Evolutionary conservation across 2,888 invertebrate genomes (phyloP).

Genomic region (Augochlorella aurata): DNA sequence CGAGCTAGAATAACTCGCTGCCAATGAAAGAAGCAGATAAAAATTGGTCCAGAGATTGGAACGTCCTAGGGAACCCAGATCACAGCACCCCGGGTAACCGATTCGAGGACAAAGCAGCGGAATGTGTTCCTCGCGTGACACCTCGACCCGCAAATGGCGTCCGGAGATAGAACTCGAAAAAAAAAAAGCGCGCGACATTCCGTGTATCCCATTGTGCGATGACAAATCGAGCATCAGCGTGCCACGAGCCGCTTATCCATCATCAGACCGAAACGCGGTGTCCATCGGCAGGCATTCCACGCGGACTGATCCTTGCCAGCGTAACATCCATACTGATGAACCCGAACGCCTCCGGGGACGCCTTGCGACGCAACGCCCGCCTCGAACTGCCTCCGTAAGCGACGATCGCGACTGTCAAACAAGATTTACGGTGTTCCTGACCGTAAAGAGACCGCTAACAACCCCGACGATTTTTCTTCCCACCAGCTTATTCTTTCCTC

Average conservation of each 20-base stretch:
- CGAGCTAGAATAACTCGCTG: too few species aligned
- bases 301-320: conserved; percentile 43
- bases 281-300: conserved; percentile 46
- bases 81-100: not conserved
- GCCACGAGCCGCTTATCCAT: conserved; percentile 70
- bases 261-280: conserved; percentile 63
- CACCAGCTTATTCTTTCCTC: not conserved
- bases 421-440: conserved; percentile 48
- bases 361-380: conserved; percentile 39
- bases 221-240: conserved; percentile 74
- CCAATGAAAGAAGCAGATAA: not conserved
- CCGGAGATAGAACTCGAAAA: conserved; percentile 37
- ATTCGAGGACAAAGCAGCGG: conserved; percentile 35
- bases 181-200: conserved; percentile 40
- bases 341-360: conserved; percentile 38
- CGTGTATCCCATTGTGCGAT: conserved; percentile 68
- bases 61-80: not conserved
- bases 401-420: conserved; percentile 52
- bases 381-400: conserved; percentile 40
- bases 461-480: conserved; percentile 43
- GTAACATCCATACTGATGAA: conserved; percentile 52
- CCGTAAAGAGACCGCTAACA: conserved; percentile 37
- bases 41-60: not conserved
- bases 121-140: conserved; percentile 28
- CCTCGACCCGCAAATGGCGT: conserved; percentile 35